Evolutionary conservation across 2,113 vertebrate genomes (phyloP).

Genomic region (Chaetorhynchus papuensis): DNA sequence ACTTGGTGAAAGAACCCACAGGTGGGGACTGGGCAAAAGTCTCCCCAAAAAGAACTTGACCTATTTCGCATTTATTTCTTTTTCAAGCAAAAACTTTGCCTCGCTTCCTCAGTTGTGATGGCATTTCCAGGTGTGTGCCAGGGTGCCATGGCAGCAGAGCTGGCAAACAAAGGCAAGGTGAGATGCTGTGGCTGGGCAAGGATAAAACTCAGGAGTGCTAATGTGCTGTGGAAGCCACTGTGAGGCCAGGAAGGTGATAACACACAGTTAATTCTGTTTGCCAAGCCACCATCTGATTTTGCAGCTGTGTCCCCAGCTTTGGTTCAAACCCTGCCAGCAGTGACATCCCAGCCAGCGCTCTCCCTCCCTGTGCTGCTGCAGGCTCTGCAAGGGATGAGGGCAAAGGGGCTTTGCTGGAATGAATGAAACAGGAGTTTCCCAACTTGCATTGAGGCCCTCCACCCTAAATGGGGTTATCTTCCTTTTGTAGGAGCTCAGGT

Average conservation of each 20-base stretch:
- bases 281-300: background rate
- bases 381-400: background rate
- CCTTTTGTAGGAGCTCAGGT: background rate
- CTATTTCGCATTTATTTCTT: background rate
- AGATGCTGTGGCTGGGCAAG: background rate
- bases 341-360: accelerated
- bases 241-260: background rate
- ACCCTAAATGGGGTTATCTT: background rate
- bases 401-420: background rate
- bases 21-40: background rate
- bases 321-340: background rate
- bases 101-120: background rate
- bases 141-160: background rate
- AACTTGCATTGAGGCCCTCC: background rate
- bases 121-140: background rate
- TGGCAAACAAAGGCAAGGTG: background rate
- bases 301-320: background rate
- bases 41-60: background rate
- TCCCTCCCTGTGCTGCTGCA: accelerated
- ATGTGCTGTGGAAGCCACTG: background rate
- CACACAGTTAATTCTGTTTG: background rate
- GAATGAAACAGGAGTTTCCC: background rate
- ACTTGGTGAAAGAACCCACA: background rate
- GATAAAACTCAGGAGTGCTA: background rate
- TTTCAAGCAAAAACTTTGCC: background rate